Evolutionary conservation across 2,113 vertebrate genomes (phyloP).

Genomic region (Hippocampus mohnikei): DNA sequence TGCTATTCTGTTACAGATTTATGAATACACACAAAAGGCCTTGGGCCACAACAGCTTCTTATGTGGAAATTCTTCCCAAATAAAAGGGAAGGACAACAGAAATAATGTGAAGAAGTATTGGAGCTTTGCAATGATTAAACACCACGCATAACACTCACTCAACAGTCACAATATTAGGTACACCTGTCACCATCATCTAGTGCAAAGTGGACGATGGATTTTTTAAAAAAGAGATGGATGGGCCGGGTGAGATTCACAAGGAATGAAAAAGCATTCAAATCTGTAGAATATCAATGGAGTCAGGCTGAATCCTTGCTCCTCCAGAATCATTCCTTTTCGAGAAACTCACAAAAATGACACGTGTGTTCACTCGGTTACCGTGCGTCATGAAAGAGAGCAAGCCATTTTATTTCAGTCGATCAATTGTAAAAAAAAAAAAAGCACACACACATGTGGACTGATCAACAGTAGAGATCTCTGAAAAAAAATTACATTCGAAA

Average conservation of each 20-base stretch:
- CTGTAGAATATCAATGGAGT: no score
- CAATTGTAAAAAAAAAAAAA: no score
- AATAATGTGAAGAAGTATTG: constrained; percentile 13
- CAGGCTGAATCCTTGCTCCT: no score
- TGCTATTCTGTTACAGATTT: constrained; percentile 17
- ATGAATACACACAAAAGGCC: constrained; percentile 29
- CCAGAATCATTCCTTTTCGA: no score
- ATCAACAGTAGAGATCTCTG: no score
- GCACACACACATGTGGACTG: no score
- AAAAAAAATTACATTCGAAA: no score
- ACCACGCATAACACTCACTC: not conserved
- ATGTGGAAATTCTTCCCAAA: constrained; percentile 13
- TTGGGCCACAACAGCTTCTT: constrained; percentile 19
- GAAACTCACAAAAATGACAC: no score
- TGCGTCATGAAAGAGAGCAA: no score
- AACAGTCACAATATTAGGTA: not conserved
- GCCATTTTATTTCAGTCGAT: no score
- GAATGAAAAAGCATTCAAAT: not conserved
- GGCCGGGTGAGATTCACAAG: not conserved
- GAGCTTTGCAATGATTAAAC: constrained; percentile 19
- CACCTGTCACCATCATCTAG: not conserved
- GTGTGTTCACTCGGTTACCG: no score
- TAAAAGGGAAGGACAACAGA: constrained; percentile 32
- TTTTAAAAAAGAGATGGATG: not conserved
- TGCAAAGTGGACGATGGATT: not conserved